A percentile compares a stretch with the other conserved stretches of the same genome.
Evolutionary conservation across 37 sponge, comb jelly and placozoan genomes (phyloP).

Genomic region (Hormiphora californensis): DNA sequence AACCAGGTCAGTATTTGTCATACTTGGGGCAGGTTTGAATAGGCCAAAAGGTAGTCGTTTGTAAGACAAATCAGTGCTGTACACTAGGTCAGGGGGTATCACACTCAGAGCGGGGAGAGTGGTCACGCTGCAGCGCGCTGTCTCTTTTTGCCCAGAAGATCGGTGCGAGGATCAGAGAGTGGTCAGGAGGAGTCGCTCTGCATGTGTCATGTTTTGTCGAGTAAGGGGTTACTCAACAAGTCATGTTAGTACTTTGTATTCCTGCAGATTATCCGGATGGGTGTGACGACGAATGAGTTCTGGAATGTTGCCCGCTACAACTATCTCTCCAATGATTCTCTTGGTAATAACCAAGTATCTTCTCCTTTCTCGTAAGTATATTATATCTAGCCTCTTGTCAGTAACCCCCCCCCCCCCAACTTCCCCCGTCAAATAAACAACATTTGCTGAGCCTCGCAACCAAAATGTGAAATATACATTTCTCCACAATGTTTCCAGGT

Average conservation of each 20-base stretch:
- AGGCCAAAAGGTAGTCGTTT: not conserved
- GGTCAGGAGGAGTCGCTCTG: too few relatives aligned
- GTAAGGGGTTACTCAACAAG: too few relatives aligned
- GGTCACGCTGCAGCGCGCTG: too few relatives aligned
- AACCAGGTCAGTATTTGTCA: constrained; percentile 65
- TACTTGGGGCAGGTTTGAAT: not conserved
- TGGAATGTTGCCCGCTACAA: constrained; percentile 47
- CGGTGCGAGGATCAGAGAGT: too few relatives aligned
- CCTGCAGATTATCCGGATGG: constrained; percentile 8
- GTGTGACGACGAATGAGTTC: constrained; percentile 35
- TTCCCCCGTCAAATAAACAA: not conserved
- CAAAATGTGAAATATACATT: not conserved
- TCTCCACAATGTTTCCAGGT: constrained; percentile 1
- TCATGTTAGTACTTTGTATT: too few relatives aligned
- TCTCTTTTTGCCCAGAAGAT: too few relatives aligned
- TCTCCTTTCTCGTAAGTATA: constrained; percentile 39
- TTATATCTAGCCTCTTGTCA: not conserved
- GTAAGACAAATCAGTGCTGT: too few relatives aligned
- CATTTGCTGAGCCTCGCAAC: not conserved
- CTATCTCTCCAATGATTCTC: not conserved
- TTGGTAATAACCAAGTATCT: constrained; percentile 35
- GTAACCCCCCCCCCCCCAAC: not conserved
- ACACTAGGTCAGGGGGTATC: too few relatives aligned
- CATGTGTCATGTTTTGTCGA: too few relatives aligned
- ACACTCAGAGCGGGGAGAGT: too few relatives aligned